phyloP scores from a whole-genome alignment of 64 coral and sea anemone species.

The Dendrophyllia cribrosa region DNA sequence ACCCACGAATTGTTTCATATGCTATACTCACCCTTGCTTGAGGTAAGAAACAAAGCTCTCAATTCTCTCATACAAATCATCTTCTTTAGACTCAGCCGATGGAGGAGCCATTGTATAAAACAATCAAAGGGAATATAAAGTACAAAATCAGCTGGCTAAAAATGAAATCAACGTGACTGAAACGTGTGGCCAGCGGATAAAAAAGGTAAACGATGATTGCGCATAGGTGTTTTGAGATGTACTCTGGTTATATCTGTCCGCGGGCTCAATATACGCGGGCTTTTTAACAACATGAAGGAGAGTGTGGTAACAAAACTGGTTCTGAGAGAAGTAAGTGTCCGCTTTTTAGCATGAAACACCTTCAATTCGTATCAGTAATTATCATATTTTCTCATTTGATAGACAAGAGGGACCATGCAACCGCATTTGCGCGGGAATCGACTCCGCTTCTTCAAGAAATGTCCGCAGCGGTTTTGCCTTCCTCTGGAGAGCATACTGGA shows the following conservation, averaged over 20 bases:
- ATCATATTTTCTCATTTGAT: not conserved
- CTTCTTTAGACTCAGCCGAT: conserved; percentile 47
- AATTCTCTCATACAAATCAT: conserved; percentile 70
- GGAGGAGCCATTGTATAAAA: conserved; percentile 18
- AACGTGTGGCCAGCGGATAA: not conserved
- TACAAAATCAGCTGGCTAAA: too few relatives aligned
- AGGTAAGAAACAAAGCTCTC: conserved; percentile 66
- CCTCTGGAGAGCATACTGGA: conserved; percentile 54
- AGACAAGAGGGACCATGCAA: conserved; percentile 43
- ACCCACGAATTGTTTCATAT: not conserved
- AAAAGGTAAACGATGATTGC: not conserved
- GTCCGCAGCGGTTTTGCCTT: conserved; percentile 51
- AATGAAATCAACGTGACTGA: too few relatives aligned
- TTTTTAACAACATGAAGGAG: not conserved
- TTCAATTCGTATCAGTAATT: not conserved
- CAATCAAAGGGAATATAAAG: not conserved
- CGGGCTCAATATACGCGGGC: conserved; percentile 6
- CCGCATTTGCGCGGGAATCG: conserved; percentile 41
- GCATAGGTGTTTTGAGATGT: conserved; percentile 5
- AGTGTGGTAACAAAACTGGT: conserved; percentile 48
- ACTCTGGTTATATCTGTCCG: not conserved
- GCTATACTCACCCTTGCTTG: conserved; percentile 61
- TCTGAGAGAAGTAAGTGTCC: conserved; percentile 38
- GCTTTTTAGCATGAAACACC: not conserved
- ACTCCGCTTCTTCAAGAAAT: conserved; percentile 57